phyloP scores from a whole-genome alignment of 92 coral and sea anemone species.

The Phymanthus crucifer region DNA sequence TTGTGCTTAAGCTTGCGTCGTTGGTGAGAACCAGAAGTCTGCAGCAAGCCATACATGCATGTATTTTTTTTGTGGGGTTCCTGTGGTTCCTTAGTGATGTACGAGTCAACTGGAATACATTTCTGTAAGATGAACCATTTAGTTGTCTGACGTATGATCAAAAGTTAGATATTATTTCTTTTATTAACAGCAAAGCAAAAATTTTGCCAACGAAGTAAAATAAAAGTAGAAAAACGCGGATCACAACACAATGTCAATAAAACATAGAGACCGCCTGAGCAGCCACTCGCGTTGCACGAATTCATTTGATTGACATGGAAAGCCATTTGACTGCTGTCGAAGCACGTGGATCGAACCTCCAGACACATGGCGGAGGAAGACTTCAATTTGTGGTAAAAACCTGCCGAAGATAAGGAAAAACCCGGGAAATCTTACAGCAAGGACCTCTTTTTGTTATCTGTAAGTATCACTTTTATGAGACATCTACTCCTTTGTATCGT shows the following conservation, averaged over 20 bases:
- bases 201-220: not conserved
- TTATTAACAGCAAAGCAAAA: too few relatives aligned
- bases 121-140: too few relatives aligned
- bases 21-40: too few relatives aligned
- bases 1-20: too few relatives aligned
- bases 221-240: too few relatives aligned
- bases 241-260: too few relatives aligned
- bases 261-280: not conserved
- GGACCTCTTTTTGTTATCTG: not conserved
- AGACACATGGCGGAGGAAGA: constrained; percentile 19
- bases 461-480: constrained; percentile 2
- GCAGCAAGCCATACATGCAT: too few relatives aligned
- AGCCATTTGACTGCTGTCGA: constrained; percentile 20
- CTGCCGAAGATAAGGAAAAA: not conserved
- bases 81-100: too few relatives aligned
- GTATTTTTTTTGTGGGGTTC: too few relatives aligned
- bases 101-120: too few relatives aligned
- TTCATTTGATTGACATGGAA: constrained; percentile 24
- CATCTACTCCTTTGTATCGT: not conserved
- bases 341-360: constrained; percentile 31
- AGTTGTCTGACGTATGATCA: too few relatives aligned
- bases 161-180: too few relatives aligned
- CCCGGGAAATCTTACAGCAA: not conserved
- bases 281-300: constrained; percentile 16
- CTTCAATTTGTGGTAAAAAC: not conserved